These are phyloP conservation scores for Platysteira castanea DNA, from an alignment of 2,113 vertebrate genomes.

Conservation along the genomic window DNA sequence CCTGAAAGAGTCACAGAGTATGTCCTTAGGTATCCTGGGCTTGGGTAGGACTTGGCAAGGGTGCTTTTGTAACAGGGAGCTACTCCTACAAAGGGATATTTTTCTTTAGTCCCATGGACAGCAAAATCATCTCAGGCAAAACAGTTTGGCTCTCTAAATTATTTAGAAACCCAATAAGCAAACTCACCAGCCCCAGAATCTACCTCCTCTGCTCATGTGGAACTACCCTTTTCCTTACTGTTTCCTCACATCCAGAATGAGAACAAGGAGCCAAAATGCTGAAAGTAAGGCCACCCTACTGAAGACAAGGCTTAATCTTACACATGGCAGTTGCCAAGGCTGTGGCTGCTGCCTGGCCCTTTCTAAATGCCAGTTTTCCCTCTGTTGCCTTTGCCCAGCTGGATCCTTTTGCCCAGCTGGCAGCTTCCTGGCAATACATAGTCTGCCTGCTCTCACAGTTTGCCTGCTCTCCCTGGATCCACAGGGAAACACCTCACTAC, in stretches of 20 bases:
- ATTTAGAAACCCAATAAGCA: neutral
- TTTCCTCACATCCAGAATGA: neutral
- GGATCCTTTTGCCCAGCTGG: neutral
- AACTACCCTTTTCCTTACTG: neutral
- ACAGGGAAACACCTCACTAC: accelerated
- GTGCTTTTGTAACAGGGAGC: neutral
- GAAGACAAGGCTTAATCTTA: neutral
- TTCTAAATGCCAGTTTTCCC: neutral
- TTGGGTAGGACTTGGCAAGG: neutral
- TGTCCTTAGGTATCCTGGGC: neutral
- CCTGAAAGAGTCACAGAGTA: neutral
- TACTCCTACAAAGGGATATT: neutral
- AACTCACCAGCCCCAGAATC: neutral
- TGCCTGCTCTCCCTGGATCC: accelerated
- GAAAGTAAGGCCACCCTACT: neutral
- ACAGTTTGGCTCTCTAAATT: neutral
- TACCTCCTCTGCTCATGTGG: neutral
- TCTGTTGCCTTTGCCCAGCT: neutral
- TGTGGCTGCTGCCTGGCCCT: neutral
- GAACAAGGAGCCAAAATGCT: neutral
- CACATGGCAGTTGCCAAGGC: neutral
- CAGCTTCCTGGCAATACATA: neutral
- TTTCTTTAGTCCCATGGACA: accelerated
- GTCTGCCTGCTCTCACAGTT: neutral
- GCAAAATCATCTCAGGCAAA: neutral